phyloP scores from a whole-genome alignment of 2,113 vertebrate genomes.

The Hoplias malabaricus region DNA sequence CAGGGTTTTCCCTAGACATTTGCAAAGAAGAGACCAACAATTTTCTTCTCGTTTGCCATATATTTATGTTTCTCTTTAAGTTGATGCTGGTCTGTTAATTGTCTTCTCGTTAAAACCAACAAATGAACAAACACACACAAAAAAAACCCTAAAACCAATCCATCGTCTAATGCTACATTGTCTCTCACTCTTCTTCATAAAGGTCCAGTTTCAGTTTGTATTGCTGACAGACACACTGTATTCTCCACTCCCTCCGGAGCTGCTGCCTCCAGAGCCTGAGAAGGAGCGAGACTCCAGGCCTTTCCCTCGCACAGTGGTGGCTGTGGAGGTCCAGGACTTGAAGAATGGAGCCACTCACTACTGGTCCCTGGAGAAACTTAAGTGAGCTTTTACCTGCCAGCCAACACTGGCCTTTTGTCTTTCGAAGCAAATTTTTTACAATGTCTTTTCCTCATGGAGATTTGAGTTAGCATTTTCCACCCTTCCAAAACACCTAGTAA shows the following conservation, averaged over 20 bases:
- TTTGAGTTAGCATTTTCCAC: not conserved
- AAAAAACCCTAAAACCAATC: too few species aligned
- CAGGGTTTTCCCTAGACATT: too few species aligned
- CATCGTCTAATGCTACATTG: not conserved
- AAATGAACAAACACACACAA: too few species aligned
- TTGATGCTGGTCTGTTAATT: too few species aligned
- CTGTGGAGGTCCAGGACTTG: slow-evolving; percentile 94
- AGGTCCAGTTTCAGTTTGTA: slow-evolving; percentile 99
- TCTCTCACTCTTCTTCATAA: not conserved
- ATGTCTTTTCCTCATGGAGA: not conserved
- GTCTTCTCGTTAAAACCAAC: too few species aligned
- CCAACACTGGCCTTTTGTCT: not conserved
- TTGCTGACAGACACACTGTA: slow-evolving; percentile 93
- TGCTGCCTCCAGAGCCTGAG: slow-evolving; percentile 81
- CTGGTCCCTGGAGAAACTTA: slow-evolving; percentile 97
- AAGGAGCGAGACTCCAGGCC: slow-evolving; percentile 77
- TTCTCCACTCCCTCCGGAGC: slow-evolving; percentile 90
- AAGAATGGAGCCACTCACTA: slow-evolving; percentile 97
- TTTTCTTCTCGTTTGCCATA: too few species aligned
- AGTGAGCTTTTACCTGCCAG: slow-evolving; percentile 67
- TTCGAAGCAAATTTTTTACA: not conserved
- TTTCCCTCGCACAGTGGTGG: slow-evolving; percentile 93
- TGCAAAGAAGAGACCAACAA: too few species aligned
- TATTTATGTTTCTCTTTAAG: too few species aligned
- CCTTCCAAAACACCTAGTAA: too few species aligned